A percentile compares a stretch with the other conserved stretches of the same genome.
phyloP scores from a whole-genome alignment of 2,888 invertebrate species.

The Galerucella pusilla region DNA sequence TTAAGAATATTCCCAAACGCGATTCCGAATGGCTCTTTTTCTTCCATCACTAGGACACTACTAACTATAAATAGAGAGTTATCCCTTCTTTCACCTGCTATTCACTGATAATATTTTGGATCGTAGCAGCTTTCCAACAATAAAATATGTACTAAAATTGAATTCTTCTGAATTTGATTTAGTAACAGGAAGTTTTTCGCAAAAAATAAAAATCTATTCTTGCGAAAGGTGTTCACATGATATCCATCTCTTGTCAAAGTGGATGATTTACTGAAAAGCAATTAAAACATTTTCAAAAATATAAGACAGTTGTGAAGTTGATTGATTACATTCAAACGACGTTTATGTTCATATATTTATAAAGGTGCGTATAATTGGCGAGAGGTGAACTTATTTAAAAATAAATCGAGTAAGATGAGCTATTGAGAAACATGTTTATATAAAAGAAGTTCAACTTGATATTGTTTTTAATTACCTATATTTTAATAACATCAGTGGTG shows the following conservation, averaged over 20 bases:
- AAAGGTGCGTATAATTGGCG: not conserved
- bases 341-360: not conserved
- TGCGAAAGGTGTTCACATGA: not conserved
- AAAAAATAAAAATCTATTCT: not conserved
- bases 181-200: not conserved
- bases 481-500: too few species aligned
- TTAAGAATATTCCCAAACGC: too few species aligned
- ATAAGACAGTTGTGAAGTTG: conserved; percentile 16
- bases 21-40: too few species aligned
- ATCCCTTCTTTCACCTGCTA: too few species aligned
- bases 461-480: too few species aligned
- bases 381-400: not conserved
- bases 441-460: too few species aligned
- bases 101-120: too few species aligned
- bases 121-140: too few species aligned
- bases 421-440: not conserved
- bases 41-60: too few species aligned
- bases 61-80: too few species aligned
- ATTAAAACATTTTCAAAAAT: conserved; percentile 9
- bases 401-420: not conserved
- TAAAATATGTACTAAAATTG: too few species aligned
- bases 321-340: conserved; percentile 10
- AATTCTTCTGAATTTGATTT: not conserved
- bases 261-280: conserved; percentile 1
- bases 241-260: conserved; percentile 7